Base-by-base conservation (phyloP, 2,888 invertebrate genomes). In the Xanthorhoe spadicearia region DNA sequence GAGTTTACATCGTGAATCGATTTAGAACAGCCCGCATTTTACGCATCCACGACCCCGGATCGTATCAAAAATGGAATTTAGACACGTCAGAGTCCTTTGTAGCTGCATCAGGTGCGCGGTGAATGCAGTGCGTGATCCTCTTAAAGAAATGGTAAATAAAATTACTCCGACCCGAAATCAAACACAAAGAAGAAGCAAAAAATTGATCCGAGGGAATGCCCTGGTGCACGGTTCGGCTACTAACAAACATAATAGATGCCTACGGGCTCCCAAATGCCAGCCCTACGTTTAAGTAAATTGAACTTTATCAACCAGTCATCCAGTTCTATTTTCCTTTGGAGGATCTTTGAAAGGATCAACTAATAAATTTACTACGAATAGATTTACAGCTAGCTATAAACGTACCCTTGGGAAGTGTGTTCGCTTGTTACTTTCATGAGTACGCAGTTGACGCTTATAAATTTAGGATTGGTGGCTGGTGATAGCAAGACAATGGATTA, bases 361-460 rank as follows among this genome's bases (percentile, higher is more conserved):
- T 59, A 48, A 66, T 70, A 70, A 77, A 83, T 81, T 81, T 81
- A 80, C 73, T 74, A 80, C 77, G 77, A 80, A 81, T 77, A 81
- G 77, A 77, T 83, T 82, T 83, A 85, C 72, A 80, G 74, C 80
- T 74, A 75, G 77, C 77, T 79, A 83, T 84, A 82, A 85, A 84
- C 72, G 76, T 72, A 74, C 77, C 76, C 74, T 70, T 73, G 76
- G 76, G 75, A 77, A 75, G 77, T 75, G 69, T 74, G 74, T 74
- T 76, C 64, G 76, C 70, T 71, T 76, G 72, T 74, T 63, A 74
- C 67, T 76, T 80, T 69, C 73, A 72, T 75, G 75, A 19, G 46
- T 48, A 19, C 48, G 46, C 48, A 48, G 46, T 56, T 57, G 48
- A 49, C 18, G 48, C 38, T 38, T 54, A 28, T 56, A 46, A 15